A percentile compares a stretch with the other conserved stretches of the same genome.
Conservation (phyloP, 2,888 invertebrate species). For the Cabera pusaria region DNA sequence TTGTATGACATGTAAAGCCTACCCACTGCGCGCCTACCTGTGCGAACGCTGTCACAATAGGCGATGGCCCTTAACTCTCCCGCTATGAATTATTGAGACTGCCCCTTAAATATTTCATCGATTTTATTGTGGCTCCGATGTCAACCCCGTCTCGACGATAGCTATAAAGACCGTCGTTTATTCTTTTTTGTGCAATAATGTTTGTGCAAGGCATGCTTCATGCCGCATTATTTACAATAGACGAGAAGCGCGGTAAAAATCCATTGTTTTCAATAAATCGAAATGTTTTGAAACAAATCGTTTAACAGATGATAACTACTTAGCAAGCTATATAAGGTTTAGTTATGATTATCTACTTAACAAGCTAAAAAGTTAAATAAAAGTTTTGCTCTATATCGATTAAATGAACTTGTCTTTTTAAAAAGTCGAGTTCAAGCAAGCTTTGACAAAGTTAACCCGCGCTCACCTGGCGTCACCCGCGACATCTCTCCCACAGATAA, state of each 20-base stretch:
- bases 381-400: conserved; percentile 17
- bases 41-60: conserved; percentile 62
- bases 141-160: conserved; percentile 76
- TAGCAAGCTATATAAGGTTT: too few relatives aligned
- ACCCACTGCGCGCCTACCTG: conserved; percentile 69
- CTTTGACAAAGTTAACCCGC: conserved; percentile 65
- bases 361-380: too few relatives aligned
- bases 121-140: conserved; percentile 83
- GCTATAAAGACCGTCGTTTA: conserved; percentile 65
- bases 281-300: too few relatives aligned
- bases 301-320: too few relatives aligned
- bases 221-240: conserved; percentile 49
- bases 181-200: conserved; percentile 65
- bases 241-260: conserved; percentile 22
- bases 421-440: too few relatives aligned
- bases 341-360: too few relatives aligned
- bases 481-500: conserved; percentile 71
- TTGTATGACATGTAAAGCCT: conserved; percentile 41
- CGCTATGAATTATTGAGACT: conserved; percentile 68
- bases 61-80: conserved; percentile 49
- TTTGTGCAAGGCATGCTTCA: conserved; percentile 51
- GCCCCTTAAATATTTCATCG: conserved; percentile 80
- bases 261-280: conserved; percentile 14
- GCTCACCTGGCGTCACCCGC: conserved; percentile 70
- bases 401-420: too few relatives aligned